Conservation (phyloP, 2,797 vertebrate genomes). For the Labroides dimidiatus region DNA sequence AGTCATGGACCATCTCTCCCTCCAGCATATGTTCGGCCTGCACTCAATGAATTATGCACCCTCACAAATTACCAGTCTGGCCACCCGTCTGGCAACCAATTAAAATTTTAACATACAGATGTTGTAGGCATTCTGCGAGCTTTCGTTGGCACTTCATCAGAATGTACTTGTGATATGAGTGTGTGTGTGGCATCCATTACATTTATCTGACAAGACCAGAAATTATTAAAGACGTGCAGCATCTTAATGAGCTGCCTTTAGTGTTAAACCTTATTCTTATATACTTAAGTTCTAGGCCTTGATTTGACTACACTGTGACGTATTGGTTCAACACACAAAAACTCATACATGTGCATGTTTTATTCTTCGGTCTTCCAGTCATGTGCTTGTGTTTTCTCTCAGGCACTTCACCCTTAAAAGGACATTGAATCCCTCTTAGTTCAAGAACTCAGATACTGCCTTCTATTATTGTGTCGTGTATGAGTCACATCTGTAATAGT, state of each 20-base stretch:
- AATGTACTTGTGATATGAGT: slow-evolving; percentile 45
- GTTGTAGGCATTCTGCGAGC: slow-evolving; percentile 62
- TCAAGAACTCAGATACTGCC: background rate
- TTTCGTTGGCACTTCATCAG: slow-evolving; percentile 61
- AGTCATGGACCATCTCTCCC: slow-evolving; percentile 45
- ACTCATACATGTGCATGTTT: background rate
- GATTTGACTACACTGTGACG: slow-evolving; percentile 14
- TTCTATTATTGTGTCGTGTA: background rate
- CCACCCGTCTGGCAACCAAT: slow-evolving; percentile 72
- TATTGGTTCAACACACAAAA: slow-evolving; percentile 1
- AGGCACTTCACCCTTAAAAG: background rate
- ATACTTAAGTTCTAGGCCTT: background rate
- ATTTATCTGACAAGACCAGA: slow-evolving; percentile 41
- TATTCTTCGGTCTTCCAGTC: background rate
- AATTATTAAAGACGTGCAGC: slow-evolving; percentile 36
- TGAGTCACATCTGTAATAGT: slow-evolving; percentile 35
- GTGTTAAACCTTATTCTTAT: background rate
- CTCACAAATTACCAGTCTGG: slow-evolving; percentile 76
- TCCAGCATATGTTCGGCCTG: slow-evolving; percentile 61
- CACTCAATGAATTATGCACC: slow-evolving; percentile 73
- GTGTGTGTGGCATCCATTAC: slow-evolving; percentile 34
- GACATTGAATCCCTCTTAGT: slow-evolving; percentile 13
- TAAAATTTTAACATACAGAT: slow-evolving; percentile 81
- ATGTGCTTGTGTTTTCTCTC: background rate
- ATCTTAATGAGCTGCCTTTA: slow-evolving; percentile 24